Conservation (phyloP, 2,113 vertebrate genomes). For the Tonatia bakeri region DNA sequence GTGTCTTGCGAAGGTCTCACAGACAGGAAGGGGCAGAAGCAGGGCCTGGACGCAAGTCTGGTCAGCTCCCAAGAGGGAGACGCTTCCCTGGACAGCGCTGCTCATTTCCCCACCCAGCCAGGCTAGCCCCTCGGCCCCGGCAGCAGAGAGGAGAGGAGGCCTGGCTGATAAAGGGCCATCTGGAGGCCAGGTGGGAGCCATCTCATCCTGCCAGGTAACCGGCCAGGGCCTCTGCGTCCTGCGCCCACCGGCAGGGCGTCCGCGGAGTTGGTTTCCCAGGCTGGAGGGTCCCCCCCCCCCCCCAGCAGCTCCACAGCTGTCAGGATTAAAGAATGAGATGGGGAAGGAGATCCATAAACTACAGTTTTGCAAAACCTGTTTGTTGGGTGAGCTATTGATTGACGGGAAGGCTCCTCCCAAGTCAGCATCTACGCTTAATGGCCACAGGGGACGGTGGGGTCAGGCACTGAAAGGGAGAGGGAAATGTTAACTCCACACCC, state of each 20-base stretch:
- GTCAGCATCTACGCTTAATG: slow-evolving; percentile 77
- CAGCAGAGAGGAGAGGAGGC: not conserved
- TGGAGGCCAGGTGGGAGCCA: slow-evolving; percentile 66
- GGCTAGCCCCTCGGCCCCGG: not conserved
- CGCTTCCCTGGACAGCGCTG: not conserved
- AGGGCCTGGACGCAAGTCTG: not conserved
- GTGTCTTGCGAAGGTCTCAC: not conserved
- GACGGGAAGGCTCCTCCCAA: slow-evolving; percentile 10
- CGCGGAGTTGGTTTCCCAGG: not conserved
- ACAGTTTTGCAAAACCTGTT: slow-evolving; percentile 48
- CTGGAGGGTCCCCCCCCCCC: slow-evolving; percentile 49
- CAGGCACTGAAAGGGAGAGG: not conserved
- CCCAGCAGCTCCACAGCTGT: slow-evolving; percentile 58
- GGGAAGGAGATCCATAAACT: slow-evolving; percentile 52
- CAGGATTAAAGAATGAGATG: slow-evolving; percentile 60
- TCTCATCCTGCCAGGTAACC: slow-evolving; percentile 60
- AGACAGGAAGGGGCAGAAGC: not conserved
- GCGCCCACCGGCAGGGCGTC: not conserved
- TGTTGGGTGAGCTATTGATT: slow-evolving; percentile 64
- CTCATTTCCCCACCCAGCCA: not conserved
- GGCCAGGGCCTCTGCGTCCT: not conserved
- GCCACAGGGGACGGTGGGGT: not conserved
- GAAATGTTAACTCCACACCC: not conserved
- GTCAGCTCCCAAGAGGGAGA: not conserved
- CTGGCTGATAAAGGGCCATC: slow-evolving; percentile 23